A percentile compares a stretch with the other conserved stretches of the same genome.
Evolutionary conservation across 2,888 invertebrate species (phyloP).

Genomic region (Nezara viridula): DNA sequence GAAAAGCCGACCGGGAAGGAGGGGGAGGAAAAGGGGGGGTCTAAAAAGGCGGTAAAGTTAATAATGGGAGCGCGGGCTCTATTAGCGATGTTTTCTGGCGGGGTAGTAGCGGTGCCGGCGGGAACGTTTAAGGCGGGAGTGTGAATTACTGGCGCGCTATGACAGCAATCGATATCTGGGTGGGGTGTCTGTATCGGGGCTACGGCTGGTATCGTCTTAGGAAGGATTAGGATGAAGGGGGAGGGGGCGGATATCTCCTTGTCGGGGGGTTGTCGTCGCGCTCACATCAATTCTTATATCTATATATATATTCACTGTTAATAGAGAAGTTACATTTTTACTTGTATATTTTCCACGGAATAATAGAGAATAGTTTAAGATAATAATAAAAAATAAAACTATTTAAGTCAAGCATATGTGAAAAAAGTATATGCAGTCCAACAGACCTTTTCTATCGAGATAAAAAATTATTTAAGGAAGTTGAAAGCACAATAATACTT

Average conservation of each 20-base stretch:
- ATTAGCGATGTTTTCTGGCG: slow-evolving; percentile 42
- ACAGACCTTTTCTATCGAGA: no score
- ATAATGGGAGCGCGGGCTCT: slow-evolving; percentile 7
- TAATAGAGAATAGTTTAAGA: no score
- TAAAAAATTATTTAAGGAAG: no score
- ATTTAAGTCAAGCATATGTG: no score
- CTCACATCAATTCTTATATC: not conserved
- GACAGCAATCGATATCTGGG: slow-evolving; percentile 52
- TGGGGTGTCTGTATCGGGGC: slow-evolving; percentile 29
- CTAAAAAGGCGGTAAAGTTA: slow-evolving; percentile 54
- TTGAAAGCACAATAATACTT: no score
- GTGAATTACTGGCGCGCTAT: slow-evolving; percentile 52
- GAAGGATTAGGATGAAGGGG: not conserved
- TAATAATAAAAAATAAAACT: no score
- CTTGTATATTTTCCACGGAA: no score
- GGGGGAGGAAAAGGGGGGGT: not conserved
- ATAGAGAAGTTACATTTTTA: no score
- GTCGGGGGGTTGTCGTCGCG: not conserved
- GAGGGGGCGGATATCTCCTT: not conserved
- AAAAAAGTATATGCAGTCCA: no score
- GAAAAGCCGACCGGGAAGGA: slow-evolving; percentile 16
- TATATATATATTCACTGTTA: not conserved
- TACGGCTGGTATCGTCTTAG: not conserved
- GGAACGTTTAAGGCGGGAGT: slow-evolving; percentile 50
- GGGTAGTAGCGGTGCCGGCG: slow-evolving; percentile 40